Percentiles rank a stretch among this genome's conserved stretches.
These are phyloP conservation scores for Lepus townsendii DNA, from an alignment of 2,797 vertebrate genomes.

Conservation along the genomic window DNA sequence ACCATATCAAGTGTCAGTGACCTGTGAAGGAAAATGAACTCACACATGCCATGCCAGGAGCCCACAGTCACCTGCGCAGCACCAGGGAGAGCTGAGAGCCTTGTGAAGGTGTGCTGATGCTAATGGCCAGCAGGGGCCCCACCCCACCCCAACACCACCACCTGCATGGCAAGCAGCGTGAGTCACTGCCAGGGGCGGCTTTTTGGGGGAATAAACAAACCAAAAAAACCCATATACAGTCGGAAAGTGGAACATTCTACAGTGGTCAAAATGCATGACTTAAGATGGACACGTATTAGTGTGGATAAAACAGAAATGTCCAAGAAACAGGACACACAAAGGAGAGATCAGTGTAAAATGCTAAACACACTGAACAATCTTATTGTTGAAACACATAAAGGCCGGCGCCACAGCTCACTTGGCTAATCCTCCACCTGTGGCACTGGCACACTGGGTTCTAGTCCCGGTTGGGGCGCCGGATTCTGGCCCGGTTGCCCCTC, in stretches of 20 bases:
- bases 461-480: no score
- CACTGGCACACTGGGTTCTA: no score
- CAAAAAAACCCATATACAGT: accelerated
- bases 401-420: no score
- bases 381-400: not conserved
- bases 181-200: not conserved
- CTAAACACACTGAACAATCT: not conserved
- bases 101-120: not conserved
- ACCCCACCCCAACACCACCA: not conserved
- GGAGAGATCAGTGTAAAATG: not conserved
- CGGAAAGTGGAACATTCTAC: not conserved
- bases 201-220: not conserved
- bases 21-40: not conserved
- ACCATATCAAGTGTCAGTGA: not conserved
- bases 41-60: accelerated
- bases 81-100: not conserved
- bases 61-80: not conserved
- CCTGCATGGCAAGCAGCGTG: accelerated
- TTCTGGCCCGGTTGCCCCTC: no score
- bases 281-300: not conserved
- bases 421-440: no score
- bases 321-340: not conserved
- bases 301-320: not conserved
- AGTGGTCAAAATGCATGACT: not conserved
- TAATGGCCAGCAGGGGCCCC: not conserved